Evolutionary conservation across 2,797 vertebrate species (phyloP), one percentile per base, ranked within the genome.

Genomic region (Lithobates pipiens): DNA sequence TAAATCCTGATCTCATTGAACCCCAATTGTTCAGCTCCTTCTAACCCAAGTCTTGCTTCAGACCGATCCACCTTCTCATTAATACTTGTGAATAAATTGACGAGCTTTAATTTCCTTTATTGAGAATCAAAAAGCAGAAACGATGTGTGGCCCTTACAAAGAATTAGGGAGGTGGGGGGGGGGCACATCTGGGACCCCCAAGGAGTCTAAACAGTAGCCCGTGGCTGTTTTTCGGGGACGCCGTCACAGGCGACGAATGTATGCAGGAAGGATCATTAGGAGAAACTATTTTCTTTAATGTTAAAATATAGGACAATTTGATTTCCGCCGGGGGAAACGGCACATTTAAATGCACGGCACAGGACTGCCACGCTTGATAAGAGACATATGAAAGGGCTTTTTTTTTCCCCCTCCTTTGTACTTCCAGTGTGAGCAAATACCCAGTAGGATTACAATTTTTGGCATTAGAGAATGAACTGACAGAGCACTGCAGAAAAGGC

Each of bases 251-350:
- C 50, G 50, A 54, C 5, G 50, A 23, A 8, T 65, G 61, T 65
- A 25, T 65, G 11, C 7, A 36, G n/a, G 10, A 23, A 44, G 21
- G 42, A 65, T 67, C 50, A 32, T 18, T 44, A 73, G 36, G 3
- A 23, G 34, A 70, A 72, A 77, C 68, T 57, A 32, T 72, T 68
- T 77, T 44, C 16, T 84, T 46, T 78, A 84, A 84, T 77, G 75
- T 63, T 84, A 63, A 72, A 77, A 77, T 77, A 77, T 84, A 78
- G 75, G 75, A 84, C 75, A 72, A 63, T 84, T 72, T 44, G 16
- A 78, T 84, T 72, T 84, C 46, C 76, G 57, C 68, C 29, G 75
- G 75, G 89, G 88, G 87, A 36, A 85, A 82, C 85, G 85, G 61
- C 88, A 75, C 67, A 79, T 82, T 76, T 65, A 86, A 29, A 44